Base-by-base conservation (phyloP, 1,140 invertebrate species). In the Caenorhabditis tropicalis region DNA sequence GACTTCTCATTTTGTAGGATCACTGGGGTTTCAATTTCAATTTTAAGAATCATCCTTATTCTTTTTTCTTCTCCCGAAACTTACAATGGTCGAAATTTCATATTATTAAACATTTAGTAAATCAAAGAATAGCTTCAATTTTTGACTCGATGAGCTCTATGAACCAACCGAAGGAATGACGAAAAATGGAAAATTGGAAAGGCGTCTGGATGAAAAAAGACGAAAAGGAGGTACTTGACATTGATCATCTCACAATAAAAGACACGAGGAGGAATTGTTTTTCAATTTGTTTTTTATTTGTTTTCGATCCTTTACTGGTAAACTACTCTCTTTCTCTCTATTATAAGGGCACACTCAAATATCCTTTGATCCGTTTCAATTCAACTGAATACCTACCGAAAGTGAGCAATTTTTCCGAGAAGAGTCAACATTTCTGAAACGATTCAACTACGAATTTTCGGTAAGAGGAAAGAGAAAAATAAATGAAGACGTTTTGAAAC, bases 71-170 rank as follows among this genome's bases (percentile, higher is more conserved):
- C n/a, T n/a, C n/a, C 43, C 10, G 10, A 21, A 74, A 74, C 65
- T 74, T 43, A 74, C 65, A 74, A 74, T 10, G 65, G 65, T 43
- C 65, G 15, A n/a, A 74, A 74, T 43, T 10, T 74, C 65, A 74
- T 74, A 74, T 74, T 74, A 74, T 39, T 74, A n/a, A 74, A 43
- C 65, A 74, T 74, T 65, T 36, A 36, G 36, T 24, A 21, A 12
- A n/a, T n/a, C 21, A 19, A 39, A 16, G 15, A 58, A 58, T 27
- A 29, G n/a, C n/a, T n/a, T n/a, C 24, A 27, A 12, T 15, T 46
- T 43, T 33, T 33, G 15, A 74, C 6, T 16, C 7, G 7, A 29
- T 27, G 27, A 58, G 21, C 48, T 56, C 9, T 56, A 10, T 56
- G 53, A 36, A 65, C 15, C 33, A 12, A n/a, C 24, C 21, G 31